A percentile compares a stretch with the other conserved stretches of the same genome.
phyloP scores from a whole-genome alignment of 2,113 vertebrate species.

The Bos taurus region DNA sequence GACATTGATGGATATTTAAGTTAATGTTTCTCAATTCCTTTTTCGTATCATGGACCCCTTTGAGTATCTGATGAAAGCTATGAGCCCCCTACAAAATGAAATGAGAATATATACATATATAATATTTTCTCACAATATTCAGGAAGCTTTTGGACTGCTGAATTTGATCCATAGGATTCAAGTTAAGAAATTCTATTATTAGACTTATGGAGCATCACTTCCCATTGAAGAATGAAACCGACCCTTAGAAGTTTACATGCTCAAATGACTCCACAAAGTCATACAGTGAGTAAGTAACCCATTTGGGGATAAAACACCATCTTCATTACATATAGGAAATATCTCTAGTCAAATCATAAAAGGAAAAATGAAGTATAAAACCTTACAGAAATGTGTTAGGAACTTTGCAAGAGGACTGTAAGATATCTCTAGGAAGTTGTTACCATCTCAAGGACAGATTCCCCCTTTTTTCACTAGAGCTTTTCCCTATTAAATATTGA shows the following conservation, averaged over 20 bases:
- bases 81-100: background rate
- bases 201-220: background rate
- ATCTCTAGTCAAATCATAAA: background rate
- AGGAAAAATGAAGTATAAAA: background rate
- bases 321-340: background rate
- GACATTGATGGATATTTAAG: background rate
- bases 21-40: background rate
- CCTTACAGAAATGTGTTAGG: background rate
- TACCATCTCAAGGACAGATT: background rate
- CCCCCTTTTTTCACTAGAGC: background rate
- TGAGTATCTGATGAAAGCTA: background rate
- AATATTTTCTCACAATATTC: background rate
- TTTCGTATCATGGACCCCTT: background rate
- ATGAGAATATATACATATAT: background rate
- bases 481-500: conserved; percentile 25
- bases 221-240: background rate
- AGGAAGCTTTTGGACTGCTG: background rate
- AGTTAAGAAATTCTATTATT: conserved; percentile 1
- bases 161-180: background rate
- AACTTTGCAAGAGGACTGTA: background rate
- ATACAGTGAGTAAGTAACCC: background rate
- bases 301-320: background rate
- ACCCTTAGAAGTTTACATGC: background rate
- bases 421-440: background rate
- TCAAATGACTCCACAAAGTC: background rate